These are phyloP conservation scores for Phrynocephalus versicolor DNA, from an alignment of 2,113 vertebrate species.

Conservation along the genomic window DNA sequence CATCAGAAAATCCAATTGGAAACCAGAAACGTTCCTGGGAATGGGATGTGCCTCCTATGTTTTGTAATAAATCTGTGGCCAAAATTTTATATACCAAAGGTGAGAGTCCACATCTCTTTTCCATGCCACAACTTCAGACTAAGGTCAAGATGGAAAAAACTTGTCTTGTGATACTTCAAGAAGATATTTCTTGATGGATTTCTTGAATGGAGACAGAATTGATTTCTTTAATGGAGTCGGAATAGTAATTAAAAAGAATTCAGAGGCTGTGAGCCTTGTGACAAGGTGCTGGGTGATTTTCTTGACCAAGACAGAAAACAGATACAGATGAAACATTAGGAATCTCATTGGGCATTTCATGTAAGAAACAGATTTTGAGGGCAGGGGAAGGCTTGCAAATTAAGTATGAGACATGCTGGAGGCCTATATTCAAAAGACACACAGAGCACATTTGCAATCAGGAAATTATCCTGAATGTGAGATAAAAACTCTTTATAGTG, in stretches of 20 bases:
- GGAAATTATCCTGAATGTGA: background rate
- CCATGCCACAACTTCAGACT: background rate
- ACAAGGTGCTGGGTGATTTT: conserved; percentile 11
- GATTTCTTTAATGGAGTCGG: background rate
- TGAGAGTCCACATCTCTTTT: background rate
- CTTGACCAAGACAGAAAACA: conserved; percentile 17
- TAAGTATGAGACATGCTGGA: background rate
- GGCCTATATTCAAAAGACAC: background rate
- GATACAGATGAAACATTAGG: conserved; percentile 2
- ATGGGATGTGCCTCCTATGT: too few species aligned
- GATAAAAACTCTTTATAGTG: background rate
- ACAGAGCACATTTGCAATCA: background rate
- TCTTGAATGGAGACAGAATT: background rate
- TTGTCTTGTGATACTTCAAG: background rate
- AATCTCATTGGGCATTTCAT: background rate
- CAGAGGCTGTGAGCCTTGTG: background rate
- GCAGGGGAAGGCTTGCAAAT: background rate
- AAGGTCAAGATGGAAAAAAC: background rate
- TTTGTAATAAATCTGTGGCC: background rate
- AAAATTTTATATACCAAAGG: background rate
- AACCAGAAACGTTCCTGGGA: too few species aligned
- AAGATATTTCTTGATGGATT: background rate
- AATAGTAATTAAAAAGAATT: background rate
- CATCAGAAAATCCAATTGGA: too few species aligned
- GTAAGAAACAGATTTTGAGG: background rate